Conservation (phyloP, 2,113 vertebrate genomes). For the Morone chrysops region DNA sequence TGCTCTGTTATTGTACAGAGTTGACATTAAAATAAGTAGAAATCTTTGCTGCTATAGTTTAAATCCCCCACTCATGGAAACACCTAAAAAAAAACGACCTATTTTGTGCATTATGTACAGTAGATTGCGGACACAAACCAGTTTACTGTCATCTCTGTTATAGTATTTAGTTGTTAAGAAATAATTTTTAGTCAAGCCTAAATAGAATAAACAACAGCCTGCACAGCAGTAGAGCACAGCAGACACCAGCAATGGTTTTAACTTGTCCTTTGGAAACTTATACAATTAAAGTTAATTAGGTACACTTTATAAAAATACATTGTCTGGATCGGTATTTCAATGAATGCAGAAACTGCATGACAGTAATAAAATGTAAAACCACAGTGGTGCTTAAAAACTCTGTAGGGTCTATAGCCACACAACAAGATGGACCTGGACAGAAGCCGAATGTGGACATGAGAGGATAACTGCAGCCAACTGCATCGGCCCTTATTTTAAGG, state of each 20-base stretch:
- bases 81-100: background rate
- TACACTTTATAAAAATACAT: conserved; percentile 2
- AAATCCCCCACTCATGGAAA: background rate
- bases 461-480: background rate
- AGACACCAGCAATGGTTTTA: background rate
- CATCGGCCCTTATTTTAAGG: background rate
- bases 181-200: background rate
- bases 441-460: too few relatives aligned
- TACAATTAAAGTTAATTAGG: conserved; percentile 7
- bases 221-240: background rate
- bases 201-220: background rate
- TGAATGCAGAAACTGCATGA: background rate
- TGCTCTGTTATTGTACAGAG: conserved; percentile 8
- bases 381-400: background rate
- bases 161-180: background rate
- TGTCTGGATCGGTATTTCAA: background rate
- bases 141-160: background rate
- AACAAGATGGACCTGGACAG: too few relatives aligned
- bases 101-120: background rate
- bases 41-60: background rate
- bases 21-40: background rate
- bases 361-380: background rate
- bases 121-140: background rate
- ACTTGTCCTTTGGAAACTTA: background rate
- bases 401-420: background rate